Percentiles rank a stretch among this genome's conserved stretches.
Evolutionary conservation across 1,140 invertebrate species (phyloP).

Genomic region (Fopius arisanus): DNA sequence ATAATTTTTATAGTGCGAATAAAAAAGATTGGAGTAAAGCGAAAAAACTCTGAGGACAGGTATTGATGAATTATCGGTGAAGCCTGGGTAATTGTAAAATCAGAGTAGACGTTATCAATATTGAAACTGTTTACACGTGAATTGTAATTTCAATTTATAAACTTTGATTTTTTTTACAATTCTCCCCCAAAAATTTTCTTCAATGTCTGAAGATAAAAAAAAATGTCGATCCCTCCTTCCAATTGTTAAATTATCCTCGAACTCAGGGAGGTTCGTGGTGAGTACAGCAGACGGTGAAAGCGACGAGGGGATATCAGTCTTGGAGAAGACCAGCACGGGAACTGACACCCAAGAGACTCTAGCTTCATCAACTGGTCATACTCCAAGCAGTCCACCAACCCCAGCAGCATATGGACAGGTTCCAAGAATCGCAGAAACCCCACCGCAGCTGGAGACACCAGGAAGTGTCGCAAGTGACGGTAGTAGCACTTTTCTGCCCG

Average conservation of each 20-base stretch:
- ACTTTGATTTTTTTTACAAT: no score
- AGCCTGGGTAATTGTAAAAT: no score
- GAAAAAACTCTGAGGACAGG: no score
- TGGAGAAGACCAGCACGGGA: conserved; percentile 17
- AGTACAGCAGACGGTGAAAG: conserved; percentile 59
- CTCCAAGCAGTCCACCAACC: conserved; percentile 49
- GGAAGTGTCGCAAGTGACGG: conserved; percentile 72
- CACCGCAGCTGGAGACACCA: conserved; percentile 65
- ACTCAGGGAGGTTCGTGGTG: conserved; percentile 62
- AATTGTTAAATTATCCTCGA: conserved; percentile 29
- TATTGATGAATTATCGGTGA: not conserved
- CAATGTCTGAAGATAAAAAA: no score
- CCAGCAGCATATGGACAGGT: conserved; percentile 44
- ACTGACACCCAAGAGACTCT: conserved; percentile 40
- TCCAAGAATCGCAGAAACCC: conserved; percentile 57
- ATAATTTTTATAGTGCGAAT: not conserved
- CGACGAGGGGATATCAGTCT: conserved; percentile 43
- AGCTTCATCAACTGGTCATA: conserved; percentile 40
- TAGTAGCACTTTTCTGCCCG: conserved; percentile 57
- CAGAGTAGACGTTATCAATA: no score
- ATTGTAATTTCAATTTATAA: no score
- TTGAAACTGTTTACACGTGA: no score
- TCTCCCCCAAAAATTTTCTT: no score
- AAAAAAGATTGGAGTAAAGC: not conserved
- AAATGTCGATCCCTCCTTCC: not conserved